These are phyloP conservation scores for Chaetorhynchus papuensis DNA, from an alignment of 2,113 vertebrate genomes.

Conservation along the genomic window DNA sequence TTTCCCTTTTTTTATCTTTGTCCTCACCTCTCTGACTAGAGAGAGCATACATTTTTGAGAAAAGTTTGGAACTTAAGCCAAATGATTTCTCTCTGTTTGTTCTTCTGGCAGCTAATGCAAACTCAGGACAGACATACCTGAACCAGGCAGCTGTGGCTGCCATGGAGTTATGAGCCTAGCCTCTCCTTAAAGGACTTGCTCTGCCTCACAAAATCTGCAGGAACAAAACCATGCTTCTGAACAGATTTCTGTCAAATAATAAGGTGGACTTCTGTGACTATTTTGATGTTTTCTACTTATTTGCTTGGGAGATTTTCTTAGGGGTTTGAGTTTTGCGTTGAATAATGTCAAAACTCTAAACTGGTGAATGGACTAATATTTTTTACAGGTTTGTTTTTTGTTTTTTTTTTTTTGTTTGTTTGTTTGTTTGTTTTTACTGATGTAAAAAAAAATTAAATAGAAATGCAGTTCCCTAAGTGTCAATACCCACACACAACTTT, in stretches of 20 bases:
- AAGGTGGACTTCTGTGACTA: background rate
- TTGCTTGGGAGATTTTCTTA: background rate
- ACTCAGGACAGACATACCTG: background rate
- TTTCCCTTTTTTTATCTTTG: background rate
- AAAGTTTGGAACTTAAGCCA: background rate
- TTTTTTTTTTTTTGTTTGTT: too few relatives aligned
- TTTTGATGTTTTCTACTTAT: background rate
- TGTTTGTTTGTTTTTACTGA: background rate
- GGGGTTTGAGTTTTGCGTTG: accelerated
- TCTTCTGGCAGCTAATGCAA: background rate
- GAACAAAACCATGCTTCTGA: background rate
- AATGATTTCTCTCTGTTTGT: background rate
- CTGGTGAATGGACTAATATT: background rate
- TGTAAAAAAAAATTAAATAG: background rate
- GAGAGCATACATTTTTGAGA: background rate
- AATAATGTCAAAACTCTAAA: background rate
- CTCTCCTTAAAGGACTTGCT: background rate
- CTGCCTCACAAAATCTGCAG: background rate
- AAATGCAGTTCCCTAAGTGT: background rate
- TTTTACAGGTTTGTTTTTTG: background rate
- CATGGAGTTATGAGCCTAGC: background rate
- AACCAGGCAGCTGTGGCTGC: background rate
- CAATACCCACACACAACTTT: background rate
- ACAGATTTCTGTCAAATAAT: background rate
- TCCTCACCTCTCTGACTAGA: background rate